Percentiles rank a stretch among this genome's conserved stretches.
phyloP scores from a whole-genome alignment of 2,888 invertebrate genomes.

The Cepaea hortensis region DNA sequence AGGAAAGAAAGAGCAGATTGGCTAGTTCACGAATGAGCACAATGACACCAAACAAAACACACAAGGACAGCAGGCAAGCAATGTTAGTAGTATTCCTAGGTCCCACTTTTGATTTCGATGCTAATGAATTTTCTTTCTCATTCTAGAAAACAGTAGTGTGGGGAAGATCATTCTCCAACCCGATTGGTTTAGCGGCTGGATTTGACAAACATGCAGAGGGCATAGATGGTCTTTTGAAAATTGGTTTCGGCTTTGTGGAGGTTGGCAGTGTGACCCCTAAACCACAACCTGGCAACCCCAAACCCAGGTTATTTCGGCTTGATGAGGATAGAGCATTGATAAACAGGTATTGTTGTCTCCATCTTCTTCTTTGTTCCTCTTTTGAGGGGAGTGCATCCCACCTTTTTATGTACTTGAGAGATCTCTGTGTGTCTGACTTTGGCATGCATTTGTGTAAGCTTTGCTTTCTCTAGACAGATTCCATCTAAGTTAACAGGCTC shows the following conservation, averaged over 20 bases:
- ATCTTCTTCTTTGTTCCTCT: background rate
- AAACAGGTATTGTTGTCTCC: conserved; percentile 84
- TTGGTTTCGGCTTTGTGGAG: conserved; percentile 97
- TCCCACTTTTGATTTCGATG: too few relatives aligned
- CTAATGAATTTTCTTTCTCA: background rate
- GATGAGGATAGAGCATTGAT: conserved; percentile 90
- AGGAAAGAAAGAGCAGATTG: too few relatives aligned
- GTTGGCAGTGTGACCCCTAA: conserved; percentile 95
- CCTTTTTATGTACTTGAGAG: background rate
- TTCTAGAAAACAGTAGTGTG: conserved; percentile 84
- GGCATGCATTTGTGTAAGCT: too few relatives aligned
- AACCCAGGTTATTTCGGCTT: conserved; percentile 93
- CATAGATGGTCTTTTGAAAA: conserved; percentile 85
- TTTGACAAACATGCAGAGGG: conserved; percentile 98
- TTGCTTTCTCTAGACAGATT: too few relatives aligned
- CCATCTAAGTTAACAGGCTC: too few relatives aligned
- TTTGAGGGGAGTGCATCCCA: too few relatives aligned
- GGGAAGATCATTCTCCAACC: conserved; percentile 87
- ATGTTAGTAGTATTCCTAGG: too few relatives aligned
- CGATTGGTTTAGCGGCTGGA: conserved; percentile 97
- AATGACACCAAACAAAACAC: too few relatives aligned
- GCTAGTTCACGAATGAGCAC: too few relatives aligned
- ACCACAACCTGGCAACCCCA: conserved; percentile 94
- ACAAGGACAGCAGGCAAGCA: too few relatives aligned
- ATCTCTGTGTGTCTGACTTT: too few relatives aligned